Evolutionary conservation across 2,113 vertebrate genomes (phyloP).

Genomic region (Charina bottae): DNA sequence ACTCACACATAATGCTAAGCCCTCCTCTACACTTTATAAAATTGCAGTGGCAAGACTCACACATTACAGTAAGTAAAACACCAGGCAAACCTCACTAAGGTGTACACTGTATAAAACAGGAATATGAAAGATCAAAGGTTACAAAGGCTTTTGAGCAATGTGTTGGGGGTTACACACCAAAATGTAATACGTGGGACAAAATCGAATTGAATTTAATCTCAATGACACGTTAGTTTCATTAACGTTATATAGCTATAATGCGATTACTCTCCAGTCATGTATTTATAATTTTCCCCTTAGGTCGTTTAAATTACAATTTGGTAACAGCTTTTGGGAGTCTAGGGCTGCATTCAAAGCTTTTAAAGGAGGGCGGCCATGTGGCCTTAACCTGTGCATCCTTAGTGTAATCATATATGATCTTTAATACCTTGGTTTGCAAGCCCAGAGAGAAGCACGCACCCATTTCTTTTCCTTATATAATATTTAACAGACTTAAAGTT

Average conservation of each 20-base stretch:
- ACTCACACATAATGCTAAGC: background rate
- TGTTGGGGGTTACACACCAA: background rate
- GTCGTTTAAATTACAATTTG: slow-evolving; percentile 1
- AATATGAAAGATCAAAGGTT: background rate
- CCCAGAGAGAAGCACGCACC: background rate
- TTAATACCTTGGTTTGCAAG: background rate
- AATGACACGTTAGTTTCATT: background rate
- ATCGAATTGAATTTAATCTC: background rate
- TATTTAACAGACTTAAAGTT: background rate
- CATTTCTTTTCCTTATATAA: background rate
- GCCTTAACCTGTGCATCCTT: background rate
- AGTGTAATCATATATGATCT: background rate
- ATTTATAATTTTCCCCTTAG: background rate
- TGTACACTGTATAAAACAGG: background rate
- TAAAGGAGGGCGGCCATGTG: background rate
- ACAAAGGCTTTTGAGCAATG: background rate
- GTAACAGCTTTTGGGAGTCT: background rate
- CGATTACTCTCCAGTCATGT: background rate
- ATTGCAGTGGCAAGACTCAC: background rate
- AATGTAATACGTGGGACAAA: background rate
- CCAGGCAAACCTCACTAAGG: background rate
- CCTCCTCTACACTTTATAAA: background rate
- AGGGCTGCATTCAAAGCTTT: background rate
- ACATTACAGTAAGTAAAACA: background rate
- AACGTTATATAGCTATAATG: background rate